Conservation (phyloP, 2,113 vertebrate species). For the Meriones unguiculatus region DNA sequence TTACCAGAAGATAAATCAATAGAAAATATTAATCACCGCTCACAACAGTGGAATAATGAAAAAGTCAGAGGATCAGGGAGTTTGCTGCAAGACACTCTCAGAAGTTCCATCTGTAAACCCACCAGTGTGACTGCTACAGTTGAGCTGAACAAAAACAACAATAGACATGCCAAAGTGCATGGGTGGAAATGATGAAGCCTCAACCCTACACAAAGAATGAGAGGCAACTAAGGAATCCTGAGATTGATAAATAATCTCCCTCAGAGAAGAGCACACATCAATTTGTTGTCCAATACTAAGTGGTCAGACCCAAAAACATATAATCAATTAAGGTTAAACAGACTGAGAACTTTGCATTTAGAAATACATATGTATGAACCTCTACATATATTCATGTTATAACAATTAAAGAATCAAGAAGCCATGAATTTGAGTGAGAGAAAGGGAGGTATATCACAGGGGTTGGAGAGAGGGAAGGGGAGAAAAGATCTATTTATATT, state of each 20-base stretch:
- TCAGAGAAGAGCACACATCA: not conserved
- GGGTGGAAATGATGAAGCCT: not conserved
- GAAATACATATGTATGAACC: not conserved
- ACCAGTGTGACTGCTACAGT: not conserved
- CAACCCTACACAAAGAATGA: too few relatives aligned
- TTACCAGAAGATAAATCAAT: too few relatives aligned
- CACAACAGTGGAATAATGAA: not conserved
- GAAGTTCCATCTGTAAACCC: not conserved
- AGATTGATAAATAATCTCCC: not conserved
- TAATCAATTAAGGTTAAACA: too few relatives aligned
- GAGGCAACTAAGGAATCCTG: not conserved
- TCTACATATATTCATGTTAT: not conserved
- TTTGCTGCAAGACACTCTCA: not conserved
- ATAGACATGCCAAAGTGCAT: not conserved
- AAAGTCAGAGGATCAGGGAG: not conserved
- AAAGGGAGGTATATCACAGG: not conserved
- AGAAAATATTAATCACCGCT: too few relatives aligned
- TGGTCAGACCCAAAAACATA: not conserved
- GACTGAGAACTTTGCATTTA: not conserved
- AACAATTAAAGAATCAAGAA: not conserved
- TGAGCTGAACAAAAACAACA: not conserved
- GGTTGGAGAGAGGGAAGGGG: not conserved
- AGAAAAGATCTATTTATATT: not conserved
- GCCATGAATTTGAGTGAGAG: not conserved
- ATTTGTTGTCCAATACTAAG: not conserved